Base-by-base conservation (phyloP, 2,797 vertebrate genomes). In the Amblyopsis hoosieri region DNA sequence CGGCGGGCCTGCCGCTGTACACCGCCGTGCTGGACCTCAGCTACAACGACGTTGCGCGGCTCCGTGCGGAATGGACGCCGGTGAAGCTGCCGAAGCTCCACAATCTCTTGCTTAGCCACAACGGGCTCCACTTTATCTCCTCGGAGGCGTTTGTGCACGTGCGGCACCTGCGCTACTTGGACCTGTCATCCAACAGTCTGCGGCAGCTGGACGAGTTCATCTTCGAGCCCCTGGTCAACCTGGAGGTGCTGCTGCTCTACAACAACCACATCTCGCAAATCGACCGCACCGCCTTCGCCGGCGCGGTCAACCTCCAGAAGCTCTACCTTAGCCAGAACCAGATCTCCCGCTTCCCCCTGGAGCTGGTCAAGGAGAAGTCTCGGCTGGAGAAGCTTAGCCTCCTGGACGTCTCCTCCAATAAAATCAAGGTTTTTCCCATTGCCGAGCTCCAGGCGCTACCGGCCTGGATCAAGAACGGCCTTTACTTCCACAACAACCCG, bases 311-410 rank as follows among this genome's bases (percentile, higher is more conserved):
- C 57, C 92, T 99, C 55, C 96, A 97, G 79, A 98, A 97, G 87
- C 91, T 99, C 47, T 99, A 99, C 82, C 85, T 99, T 76, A 97
- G 97, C 71, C 95, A 96, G 78, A 99, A 99, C 89, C 93, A 89
- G 73, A 92, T 99, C 66, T 81, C 94, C 50, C 95, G 96, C 64
- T 97, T 99, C 76, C 97, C 97, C 0, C 47, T 92, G 82, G 97
- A 98, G 82, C 93, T 99, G 77, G 89, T 98, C 17, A 94, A 91
- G 23, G 95, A 97, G 11, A 93, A 93, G 67, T 90, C 85, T 12
- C 94, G 90, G 37, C 78, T 94, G 57, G 94, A 96, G 12, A 94
- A 91, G 56, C 91, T 99, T 0, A 92, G 84, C 10, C 92, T 99
- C 60, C 88, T 99, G 81, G 97, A 98, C 72, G 89, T 98, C 51